Conservation (phyloP, 2,888 invertebrate genomes). For the Chrysolina haemoptera region DNA sequence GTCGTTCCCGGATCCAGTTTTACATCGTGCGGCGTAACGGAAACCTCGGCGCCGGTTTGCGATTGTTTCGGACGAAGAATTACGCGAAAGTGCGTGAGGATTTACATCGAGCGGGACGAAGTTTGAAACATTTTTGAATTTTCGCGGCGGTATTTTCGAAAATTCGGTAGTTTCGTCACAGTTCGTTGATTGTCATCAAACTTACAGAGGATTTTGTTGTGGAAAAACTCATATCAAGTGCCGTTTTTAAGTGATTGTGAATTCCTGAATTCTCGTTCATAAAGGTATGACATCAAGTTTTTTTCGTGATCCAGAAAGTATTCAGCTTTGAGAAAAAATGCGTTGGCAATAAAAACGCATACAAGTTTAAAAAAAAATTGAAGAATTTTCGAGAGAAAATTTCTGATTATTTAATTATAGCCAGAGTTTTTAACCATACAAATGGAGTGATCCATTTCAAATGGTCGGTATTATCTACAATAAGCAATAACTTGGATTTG, state of each 20-base stretch:
- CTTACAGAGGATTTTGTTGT: not conserved
- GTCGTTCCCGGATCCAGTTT: conserved; percentile 73
- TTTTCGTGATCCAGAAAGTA: not conserved
- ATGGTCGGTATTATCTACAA: no score
- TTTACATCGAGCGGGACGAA: conserved; percentile 9
- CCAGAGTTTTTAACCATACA: no score
- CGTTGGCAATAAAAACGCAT: no score
- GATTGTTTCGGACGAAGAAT: conserved; percentile 4
- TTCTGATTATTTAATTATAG: not conserved
- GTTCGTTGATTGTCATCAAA: not conserved
- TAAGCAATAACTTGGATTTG: no score
- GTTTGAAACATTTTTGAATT: conserved; percentile 7
- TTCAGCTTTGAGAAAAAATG: no score
- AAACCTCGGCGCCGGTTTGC: conserved; percentile 36
- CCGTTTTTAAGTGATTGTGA: not conserved
- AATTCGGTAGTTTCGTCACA: not conserved
- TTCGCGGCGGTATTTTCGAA: not conserved
- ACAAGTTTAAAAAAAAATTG: not conserved
- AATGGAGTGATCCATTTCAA: no score
- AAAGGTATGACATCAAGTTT: not conserved
- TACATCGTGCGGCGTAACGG: conserved; percentile 63
- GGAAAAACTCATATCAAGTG: not conserved
- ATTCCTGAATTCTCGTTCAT: not conserved
- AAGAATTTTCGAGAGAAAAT: not conserved
- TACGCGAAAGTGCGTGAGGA: conserved; percentile 18